These are phyloP conservation scores for Leuciscus waleckii DNA, from an alignment of 2,797 vertebrate species.

Conservation along the genomic window DNA sequence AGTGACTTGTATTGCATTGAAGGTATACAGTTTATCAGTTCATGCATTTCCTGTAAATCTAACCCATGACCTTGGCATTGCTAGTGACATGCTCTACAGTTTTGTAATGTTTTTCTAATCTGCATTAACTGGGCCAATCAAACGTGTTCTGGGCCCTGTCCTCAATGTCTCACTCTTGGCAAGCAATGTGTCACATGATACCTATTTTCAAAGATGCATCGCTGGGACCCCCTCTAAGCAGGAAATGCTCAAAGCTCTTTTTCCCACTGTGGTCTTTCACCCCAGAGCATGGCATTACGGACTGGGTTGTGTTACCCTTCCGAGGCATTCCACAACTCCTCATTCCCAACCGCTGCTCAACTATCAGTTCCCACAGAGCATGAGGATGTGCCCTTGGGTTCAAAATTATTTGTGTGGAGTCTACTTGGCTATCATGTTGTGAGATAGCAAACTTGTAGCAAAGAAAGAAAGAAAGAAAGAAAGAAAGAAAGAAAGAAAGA, in stretches of 20 bases:
- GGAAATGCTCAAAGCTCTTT: slow-evolving; percentile 79
- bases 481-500: slow-evolving; percentile 31
- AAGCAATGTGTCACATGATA: slow-evolving; percentile 75
- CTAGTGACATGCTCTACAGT: neutral
- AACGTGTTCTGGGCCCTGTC: slow-evolving; percentile 12
- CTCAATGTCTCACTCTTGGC: slow-evolving; percentile 64
- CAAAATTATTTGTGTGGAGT: slow-evolving; percentile 65
- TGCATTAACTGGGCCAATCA: slow-evolving; percentile 18
- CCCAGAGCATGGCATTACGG: slow-evolving; percentile 75
- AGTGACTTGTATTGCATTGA: neutral
- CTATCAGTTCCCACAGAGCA: slow-evolving; percentile 75
- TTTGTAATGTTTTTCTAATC: neutral
- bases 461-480: slow-evolving; percentile 58
- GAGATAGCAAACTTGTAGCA: slow-evolving; percentile 67
- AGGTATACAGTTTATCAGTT: neutral
- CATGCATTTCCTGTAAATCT: neutral
- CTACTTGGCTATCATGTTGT: slow-evolving; percentile 71
- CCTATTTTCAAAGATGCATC: slow-evolving; percentile 78
- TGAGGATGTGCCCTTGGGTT: slow-evolving; percentile 71
- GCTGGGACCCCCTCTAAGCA: slow-evolving; percentile 80
- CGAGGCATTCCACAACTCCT: slow-evolving; percentile 73
- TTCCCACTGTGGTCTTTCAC: slow-evolving; percentile 79
- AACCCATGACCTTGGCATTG: neutral
- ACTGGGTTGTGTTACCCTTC: slow-evolving; percentile 76
- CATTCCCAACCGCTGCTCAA: slow-evolving; percentile 73